Evolutionary conservation across 2,888 invertebrate species (phyloP).

Genomic region (Cephus sareptanus): DNA sequence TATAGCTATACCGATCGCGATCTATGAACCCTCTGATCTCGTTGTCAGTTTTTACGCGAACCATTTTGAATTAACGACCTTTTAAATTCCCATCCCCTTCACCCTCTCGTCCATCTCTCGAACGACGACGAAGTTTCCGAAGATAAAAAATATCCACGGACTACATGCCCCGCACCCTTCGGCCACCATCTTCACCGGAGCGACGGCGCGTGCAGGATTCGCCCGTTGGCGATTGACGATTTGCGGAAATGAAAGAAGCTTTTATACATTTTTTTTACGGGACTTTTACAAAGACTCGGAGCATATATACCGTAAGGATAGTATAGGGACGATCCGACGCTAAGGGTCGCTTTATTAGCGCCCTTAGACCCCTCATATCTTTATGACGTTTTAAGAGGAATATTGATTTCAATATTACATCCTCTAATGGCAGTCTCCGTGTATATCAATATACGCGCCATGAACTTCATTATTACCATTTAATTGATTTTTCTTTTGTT

Average conservation of each 20-base stretch:
- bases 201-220: neutral
- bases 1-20: neutral
- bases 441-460: neutral
- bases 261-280: conserved; percentile 14
- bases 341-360: neutral
- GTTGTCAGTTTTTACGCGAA: neutral
- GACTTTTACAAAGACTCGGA: conserved; percentile 12
- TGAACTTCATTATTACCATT: neutral
- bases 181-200: neutral
- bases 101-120: neutral
- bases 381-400: neutral
- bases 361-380: neutral
- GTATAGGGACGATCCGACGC: neutral
- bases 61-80: neutral
- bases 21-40: neutral
- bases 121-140: neutral
- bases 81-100: neutral
- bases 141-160: neutral
- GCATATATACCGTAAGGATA: conserved; percentile 2
- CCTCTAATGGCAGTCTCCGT: neutral
- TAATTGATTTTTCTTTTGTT: too few species aligned
- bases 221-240: conserved; percentile 11
- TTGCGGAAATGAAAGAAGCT: conserved; percentile 19
- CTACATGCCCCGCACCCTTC: neutral
- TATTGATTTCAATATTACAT: neutral